phyloP scores from a whole-genome alignment of 2,888 invertebrate genomes.

The Parasteatoda lunata region DNA sequence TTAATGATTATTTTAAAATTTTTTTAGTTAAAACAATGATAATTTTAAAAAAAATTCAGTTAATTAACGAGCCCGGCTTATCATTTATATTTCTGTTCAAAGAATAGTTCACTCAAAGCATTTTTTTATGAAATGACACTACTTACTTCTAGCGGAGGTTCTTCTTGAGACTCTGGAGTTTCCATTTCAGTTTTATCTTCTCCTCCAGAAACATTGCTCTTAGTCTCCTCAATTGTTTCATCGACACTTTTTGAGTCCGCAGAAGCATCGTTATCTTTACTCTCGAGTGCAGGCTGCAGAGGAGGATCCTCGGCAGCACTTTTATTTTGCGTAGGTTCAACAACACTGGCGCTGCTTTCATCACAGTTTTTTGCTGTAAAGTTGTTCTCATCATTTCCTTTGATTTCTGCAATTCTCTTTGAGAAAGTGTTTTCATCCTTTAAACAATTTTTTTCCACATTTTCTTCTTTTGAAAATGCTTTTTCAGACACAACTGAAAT shows the following conservation, averaged over 20 bases:
- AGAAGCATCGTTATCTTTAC: background rate
- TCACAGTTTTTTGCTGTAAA: background rate
- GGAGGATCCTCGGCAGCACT: background rate
- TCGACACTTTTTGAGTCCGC: background rate
- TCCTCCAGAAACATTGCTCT: slow-evolving; percentile 6
- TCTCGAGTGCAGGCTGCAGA: background rate
- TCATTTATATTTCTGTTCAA: too few species aligned
- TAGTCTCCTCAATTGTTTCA: slow-evolving; percentile 11
- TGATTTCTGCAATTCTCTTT: slow-evolving; percentile 39
- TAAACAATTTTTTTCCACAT: slow-evolving; percentile 21
- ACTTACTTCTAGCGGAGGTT: too few species aligned
- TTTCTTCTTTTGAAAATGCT: slow-evolving; percentile 39
- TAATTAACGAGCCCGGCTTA: too few species aligned
- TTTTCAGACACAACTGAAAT: slow-evolving; percentile 45
- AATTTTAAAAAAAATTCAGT: too few species aligned
- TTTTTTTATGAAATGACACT: too few species aligned
- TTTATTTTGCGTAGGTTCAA: too few species aligned
- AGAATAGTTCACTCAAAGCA: too few species aligned
- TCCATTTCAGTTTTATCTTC: too few species aligned
- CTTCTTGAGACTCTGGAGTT: too few species aligned
- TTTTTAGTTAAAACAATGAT: too few species aligned
- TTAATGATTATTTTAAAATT: too few species aligned
- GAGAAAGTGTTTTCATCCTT: slow-evolving; percentile 54
- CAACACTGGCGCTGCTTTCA: too few species aligned
- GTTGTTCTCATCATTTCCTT: background rate